Conservation (phyloP, 2,888 invertebrate species). For the Saturnia pavonia region DNA sequence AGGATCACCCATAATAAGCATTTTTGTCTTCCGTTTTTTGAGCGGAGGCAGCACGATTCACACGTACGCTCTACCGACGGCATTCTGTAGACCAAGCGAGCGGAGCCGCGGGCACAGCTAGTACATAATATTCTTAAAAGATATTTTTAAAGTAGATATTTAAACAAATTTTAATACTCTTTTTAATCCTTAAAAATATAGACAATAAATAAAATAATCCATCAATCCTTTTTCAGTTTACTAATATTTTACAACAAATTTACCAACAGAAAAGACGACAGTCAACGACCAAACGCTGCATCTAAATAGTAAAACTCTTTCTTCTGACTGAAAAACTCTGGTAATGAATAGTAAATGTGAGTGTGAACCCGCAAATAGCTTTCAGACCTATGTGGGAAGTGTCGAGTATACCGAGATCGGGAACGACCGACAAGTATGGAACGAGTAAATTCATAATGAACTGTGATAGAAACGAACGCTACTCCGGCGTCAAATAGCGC, state of each 20-base stretch:
- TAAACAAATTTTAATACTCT: too few species aligned
- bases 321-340: conserved; percentile 28
- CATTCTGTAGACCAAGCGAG: too few species aligned
- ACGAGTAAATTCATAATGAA: conserved; percentile 63
- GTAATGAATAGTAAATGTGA: conserved; percentile 21
- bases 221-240: neutral
- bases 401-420: neutral
- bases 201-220: neutral
- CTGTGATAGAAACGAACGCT: conserved; percentile 58
- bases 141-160: too few species aligned
- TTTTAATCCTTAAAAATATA: neutral
- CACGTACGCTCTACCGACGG: too few species aligned
- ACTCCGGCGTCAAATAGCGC: conserved; percentile 29
- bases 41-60: too few species aligned
- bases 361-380: conserved; percentile 26
- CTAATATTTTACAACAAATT: neutral
- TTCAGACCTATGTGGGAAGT: neutral
- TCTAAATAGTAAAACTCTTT: neutral
- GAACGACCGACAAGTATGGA: conserved; percentile 3
- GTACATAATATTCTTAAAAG: too few species aligned
- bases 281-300: neutral
- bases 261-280: neutral
- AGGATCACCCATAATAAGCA: too few species aligned
- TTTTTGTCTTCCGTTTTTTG: too few species aligned
- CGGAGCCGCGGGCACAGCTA: too few species aligned